Conservation (phyloP, 2,113 vertebrate species). For the Ascaphus truei region DNA sequence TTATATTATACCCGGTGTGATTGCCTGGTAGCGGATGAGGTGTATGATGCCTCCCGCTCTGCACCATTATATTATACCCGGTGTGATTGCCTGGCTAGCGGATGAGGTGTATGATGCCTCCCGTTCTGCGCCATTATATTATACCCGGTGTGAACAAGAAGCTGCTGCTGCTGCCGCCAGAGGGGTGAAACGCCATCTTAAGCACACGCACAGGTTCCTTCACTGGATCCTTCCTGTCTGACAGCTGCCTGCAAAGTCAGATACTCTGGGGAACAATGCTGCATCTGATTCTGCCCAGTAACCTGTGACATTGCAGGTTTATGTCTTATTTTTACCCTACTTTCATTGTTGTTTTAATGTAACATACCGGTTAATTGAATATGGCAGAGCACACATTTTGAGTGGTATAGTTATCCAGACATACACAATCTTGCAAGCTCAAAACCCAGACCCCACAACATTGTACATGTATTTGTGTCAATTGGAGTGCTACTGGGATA, state of each 20-base stretch:
- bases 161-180: neutral
- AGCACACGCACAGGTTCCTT: conserved; percentile 36
- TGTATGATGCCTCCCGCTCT: conserved; percentile 56
- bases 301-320: conserved; percentile 36
- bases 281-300: conserved; percentile 49
- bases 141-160: neutral
- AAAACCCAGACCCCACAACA: no score
- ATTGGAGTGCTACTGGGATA: no score
- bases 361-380: no score
- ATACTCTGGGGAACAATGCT: conserved; percentile 57
- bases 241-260: conserved; percentile 68
- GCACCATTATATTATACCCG: conserved; percentile 55
- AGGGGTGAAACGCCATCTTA: conserved; percentile 19
- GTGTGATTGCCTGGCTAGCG: conserved; percentile 61
- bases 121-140: conserved; percentile 40
- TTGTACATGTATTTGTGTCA: no score
- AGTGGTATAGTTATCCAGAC: no score
- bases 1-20: no score
- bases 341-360: no score
- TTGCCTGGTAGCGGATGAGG: no score
- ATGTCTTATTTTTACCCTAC: no score
- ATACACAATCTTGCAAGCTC: no score
- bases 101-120: no score
- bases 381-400: no score
- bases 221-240: conserved; percentile 52